Base-by-base conservation (phyloP, 2,797 vertebrate genomes). In the Setipinna tenuifilis region DNA sequence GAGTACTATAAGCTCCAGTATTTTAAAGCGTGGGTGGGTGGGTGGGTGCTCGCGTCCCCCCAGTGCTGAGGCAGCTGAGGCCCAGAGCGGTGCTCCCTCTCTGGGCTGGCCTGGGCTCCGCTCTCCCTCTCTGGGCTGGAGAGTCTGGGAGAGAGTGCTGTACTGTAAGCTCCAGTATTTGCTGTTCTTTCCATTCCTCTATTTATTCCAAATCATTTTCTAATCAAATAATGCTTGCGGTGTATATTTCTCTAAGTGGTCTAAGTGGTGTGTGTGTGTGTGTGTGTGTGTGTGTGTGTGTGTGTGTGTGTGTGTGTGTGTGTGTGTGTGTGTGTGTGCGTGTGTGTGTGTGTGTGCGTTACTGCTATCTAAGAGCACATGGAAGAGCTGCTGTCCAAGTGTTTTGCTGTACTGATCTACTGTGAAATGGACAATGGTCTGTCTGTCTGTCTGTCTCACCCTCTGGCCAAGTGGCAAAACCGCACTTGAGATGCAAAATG, bases 151-250 rank as follows among this genome's bases (percentile, higher is more conserved):
- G 35, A 41, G 35, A 41, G 35, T 2, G 11, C n/a, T n/a, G n/a
- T n/a, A n/a, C n/a, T n/a, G 50, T 54, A 7, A 54, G 50, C 50
- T 54, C 0, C 12, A 71, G 28, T 75, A 41, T 75, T 75, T 75
- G 68, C 68, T 75, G 14, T 75, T 75, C 68, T 75, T 75, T 75
- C 68, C 68, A 41, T 41, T 5, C 2, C 28, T 1, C 17, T 71
- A 28, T 16, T 12, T 12, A 75, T 75, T 41, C 31, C 68, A 28
- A 16, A 35, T 6, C 14, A 75, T 75, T 75, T 75, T 75, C 68
- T 35, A 41, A 75, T 75, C 68, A 75, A 75, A 75, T 75, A 75
- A 75, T 35, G 28, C 68, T 75, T 19, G 31, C 50, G 68, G 28
- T 75, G 68, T 75, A 35, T 75, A 31, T 75, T 75, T 75, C 25